Conservation (phyloP, 2,113 vertebrate genomes). For the Crypturellus undulatus region DNA sequence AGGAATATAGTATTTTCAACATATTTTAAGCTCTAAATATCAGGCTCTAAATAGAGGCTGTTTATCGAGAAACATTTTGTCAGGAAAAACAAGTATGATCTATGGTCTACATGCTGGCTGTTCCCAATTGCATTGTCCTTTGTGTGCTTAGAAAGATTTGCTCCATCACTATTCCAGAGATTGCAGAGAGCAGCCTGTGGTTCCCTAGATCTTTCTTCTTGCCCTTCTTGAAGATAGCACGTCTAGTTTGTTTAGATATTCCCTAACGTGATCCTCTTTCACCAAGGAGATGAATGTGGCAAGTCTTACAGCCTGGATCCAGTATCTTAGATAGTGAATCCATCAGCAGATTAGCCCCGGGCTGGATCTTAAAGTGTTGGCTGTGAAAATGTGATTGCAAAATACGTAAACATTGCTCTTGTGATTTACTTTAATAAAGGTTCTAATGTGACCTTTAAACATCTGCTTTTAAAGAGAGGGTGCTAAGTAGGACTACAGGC, state of each 20-base stretch:
- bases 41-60: not conserved
- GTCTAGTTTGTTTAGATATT: not conserved
- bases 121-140: not conserved
- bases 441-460: slow-evolving; percentile 45
- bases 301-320: not conserved
- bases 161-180: not conserved
- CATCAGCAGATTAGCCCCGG: not conserved
- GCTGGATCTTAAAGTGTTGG: not conserved
- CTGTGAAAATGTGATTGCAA: not conserved
- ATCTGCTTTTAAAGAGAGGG: slow-evolving; percentile 45
- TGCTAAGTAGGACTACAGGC: slow-evolving; percentile 41
- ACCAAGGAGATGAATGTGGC: not conserved
- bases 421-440: slow-evolving; percentile 25
- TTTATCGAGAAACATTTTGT: not conserved
- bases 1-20: not conserved
- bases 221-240: not conserved
- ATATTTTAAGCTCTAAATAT: not conserved
- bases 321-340: not conserved
- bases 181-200: not conserved
- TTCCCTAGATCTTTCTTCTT: not conserved
- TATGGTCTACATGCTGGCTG: not conserved
- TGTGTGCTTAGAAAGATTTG: not conserved
- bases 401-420: not conserved
- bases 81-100: not conserved
- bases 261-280: not conserved